phyloP scores from a whole-genome alignment of 2,888 invertebrate species.

The Erannis defoliaria region DNA sequence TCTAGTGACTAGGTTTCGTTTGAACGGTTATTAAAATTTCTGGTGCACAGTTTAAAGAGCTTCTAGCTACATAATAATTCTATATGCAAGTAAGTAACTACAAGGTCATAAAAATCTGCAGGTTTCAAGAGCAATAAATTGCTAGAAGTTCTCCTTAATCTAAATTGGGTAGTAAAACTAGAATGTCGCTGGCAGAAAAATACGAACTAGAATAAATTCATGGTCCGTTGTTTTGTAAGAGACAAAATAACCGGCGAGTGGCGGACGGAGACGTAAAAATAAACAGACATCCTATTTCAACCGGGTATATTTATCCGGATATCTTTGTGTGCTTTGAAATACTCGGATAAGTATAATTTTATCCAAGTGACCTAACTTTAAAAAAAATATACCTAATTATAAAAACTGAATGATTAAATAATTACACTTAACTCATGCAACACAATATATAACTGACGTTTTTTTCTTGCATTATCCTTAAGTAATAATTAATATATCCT shows the following conservation, averaged over 20 bases:
- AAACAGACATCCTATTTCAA: not conserved
- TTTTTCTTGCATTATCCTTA: no score
- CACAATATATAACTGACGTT: no score
- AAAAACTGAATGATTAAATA: no score
- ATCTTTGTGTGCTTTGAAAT: not conserved
- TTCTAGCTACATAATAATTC: no score
- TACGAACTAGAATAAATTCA: conserved; percentile 5
- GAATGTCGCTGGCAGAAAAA: conserved; percentile 1
- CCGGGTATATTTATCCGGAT: conserved; percentile 13
- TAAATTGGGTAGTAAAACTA: not conserved
- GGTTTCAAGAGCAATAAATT: not conserved
- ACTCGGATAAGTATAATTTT: not conserved
- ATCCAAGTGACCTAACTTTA: no score
- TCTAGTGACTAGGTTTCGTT: no score
- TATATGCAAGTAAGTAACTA: no score
- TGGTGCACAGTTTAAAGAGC: not conserved
- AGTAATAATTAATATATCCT: no score
- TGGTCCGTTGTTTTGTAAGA: conserved; percentile 7
- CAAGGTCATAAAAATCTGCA: no score
- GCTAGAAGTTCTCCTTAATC: not conserved
- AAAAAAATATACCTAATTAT: no score
- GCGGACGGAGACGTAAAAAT: not conserved
- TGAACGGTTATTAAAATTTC: no score
- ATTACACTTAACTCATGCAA: no score
- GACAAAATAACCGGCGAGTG: conserved; percentile 10